Conservation (phyloP, 1,140 invertebrate genomes). For the Aphaenogaster ashmeadi region DNA sequence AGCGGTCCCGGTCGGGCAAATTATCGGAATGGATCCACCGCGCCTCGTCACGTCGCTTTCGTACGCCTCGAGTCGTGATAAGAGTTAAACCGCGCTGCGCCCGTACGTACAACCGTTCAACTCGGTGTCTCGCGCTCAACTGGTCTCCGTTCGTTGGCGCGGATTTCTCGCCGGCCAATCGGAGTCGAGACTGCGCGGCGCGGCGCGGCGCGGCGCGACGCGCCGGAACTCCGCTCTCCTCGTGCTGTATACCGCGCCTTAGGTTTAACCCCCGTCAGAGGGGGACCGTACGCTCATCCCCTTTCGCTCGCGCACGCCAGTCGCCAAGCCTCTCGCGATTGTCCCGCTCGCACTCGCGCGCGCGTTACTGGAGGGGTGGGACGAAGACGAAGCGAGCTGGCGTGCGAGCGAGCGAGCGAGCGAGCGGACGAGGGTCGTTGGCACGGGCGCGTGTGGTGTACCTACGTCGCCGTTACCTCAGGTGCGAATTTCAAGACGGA, state of each 20-base stretch:
- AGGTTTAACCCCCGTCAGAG: conserved; percentile 70
- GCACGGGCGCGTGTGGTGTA: conserved; percentile 42
- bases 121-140: conserved; percentile 86
- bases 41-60: conserved; percentile 6
- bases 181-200: conserved; percentile 82
- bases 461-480: conserved; percentile 53
- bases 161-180: conserved; percentile 80
- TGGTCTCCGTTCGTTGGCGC: conserved; percentile 84
- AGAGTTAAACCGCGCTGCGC: conserved; percentile 49
- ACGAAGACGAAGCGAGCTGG: not conserved
- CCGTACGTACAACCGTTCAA: conserved; percentile 79
- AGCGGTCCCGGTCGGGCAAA: not conserved
- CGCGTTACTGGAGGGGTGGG: not conserved
- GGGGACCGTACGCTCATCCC: conserved; percentile 36
- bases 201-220: conserved; percentile 58
- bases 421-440: conserved; percentile 32
- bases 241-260: conserved; percentile 72
- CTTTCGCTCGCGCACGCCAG: conserved; percentile 4
- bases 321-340: conserved; percentile 30
- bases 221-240: conserved; percentile 69
- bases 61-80: conserved; percentile 12
- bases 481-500: conserved; percentile 63
- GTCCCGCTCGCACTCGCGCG: conserved; percentile 32
- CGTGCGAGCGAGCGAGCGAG: conserved; percentile 1
- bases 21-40: conserved; percentile 4